Evolutionary conservation across 2,888 invertebrate species (phyloP).

Genomic region (Ectemnius cavifrons): DNA sequence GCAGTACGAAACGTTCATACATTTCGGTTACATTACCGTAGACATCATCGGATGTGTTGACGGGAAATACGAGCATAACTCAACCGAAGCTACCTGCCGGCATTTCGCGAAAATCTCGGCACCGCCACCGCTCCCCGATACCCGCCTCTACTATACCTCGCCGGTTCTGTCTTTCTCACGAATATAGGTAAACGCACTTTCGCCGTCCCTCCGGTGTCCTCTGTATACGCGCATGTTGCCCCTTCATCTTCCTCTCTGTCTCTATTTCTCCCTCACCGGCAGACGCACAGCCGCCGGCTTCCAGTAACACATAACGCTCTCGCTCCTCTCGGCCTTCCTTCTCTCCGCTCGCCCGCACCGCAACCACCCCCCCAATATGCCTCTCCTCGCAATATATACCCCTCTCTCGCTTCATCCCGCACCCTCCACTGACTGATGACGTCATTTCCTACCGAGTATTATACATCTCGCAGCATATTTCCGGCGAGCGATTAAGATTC

Average conservation of each 20-base stretch:
- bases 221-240: constrained; percentile 11
- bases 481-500: constrained; percentile 71
- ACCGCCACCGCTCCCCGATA: constrained; percentile 41
- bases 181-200: constrained; percentile 18
- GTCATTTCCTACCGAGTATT: constrained; percentile 74
- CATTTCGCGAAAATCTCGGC: constrained; percentile 72
- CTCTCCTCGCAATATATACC: constrained; percentile 24
- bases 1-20: constrained; percentile 72
- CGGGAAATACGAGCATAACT: constrained; percentile 78
- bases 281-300: too few species aligned
- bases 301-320: constrained; percentile 14
- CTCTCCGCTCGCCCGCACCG: background rate
- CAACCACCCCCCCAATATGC: constrained; percentile 36
- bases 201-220: constrained; percentile 33
- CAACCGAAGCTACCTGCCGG: constrained; percentile 71
- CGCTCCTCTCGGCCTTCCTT: constrained; percentile 15
- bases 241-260: constrained; percentile 22
- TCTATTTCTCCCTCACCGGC: constrained; percentile 32
- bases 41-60: constrained; percentile 77
- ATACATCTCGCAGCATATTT: constrained; percentile 70
- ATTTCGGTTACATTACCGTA: constrained; percentile 77
- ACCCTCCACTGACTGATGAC: constrained; percentile 73
- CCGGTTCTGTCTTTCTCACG: constrained; percentile 32
- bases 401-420: constrained; percentile 52
- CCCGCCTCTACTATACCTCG: constrained; percentile 28